A percentile compares a stretch with the other conserved stretches of the same genome.
Conservation (phyloP, 2,797 vertebrate species). For the Pelochelys cantorii region DNA sequence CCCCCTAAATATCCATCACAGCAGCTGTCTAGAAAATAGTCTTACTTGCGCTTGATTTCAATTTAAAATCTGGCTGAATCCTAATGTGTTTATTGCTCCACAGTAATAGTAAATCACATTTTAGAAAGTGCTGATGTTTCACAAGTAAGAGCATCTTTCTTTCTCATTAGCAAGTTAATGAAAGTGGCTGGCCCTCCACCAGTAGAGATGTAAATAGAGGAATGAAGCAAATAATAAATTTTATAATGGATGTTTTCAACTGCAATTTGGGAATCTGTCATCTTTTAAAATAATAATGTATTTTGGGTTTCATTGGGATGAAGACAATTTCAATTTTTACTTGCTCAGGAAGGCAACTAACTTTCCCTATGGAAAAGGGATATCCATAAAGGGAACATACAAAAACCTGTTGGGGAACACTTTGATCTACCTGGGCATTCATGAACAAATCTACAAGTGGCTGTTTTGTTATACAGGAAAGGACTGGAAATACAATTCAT, state of each 20-base stretch:
- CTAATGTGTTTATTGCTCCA: not conserved
- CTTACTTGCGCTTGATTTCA: not conserved
- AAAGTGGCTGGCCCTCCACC: not conserved
- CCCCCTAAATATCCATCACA: not conserved
- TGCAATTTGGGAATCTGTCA: not conserved
- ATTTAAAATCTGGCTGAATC: not conserved
- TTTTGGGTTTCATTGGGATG: not conserved
- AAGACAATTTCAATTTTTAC: not conserved
- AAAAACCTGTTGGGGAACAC: too few relatives aligned
- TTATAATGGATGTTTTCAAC: not conserved
- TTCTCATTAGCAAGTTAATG: not conserved
- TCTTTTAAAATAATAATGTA: not conserved
- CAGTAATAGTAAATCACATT: not conserved
- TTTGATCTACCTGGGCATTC: too few relatives aligned
- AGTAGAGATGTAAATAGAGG: not conserved
- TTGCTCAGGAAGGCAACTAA: too few relatives aligned
- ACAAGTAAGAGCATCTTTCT: not conserved
- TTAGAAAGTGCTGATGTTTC: not conserved
- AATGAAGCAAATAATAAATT: not conserved
- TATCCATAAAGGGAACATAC: too few relatives aligned
- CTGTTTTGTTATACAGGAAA: too few relatives aligned
- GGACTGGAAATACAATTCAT: too few relatives aligned
- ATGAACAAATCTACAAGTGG: too few relatives aligned
- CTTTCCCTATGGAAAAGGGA: too few relatives aligned
- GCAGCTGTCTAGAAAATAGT: not conserved